Conservation (phyloP, 2,113 vertebrate species). For the Elaphurus davidianus region DNA sequence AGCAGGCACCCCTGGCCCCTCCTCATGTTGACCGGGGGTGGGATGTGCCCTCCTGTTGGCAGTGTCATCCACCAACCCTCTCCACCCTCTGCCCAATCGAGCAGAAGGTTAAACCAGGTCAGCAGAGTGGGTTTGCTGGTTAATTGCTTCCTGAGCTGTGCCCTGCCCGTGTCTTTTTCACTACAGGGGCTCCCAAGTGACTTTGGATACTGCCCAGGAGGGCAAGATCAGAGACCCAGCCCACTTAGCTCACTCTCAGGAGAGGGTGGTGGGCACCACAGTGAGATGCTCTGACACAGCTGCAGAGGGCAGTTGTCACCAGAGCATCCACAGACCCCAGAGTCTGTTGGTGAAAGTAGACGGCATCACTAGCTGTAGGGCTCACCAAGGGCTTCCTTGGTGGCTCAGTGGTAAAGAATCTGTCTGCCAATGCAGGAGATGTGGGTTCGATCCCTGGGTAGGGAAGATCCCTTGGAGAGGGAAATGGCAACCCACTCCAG, state of each 20-base stretch:
- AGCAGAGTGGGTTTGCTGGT: neutral
- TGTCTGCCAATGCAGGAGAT: neutral
- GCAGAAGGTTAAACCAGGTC: rapidly evolving
- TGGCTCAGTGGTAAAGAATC: neutral
- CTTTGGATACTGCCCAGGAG: neutral
- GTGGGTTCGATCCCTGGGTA: neutral
- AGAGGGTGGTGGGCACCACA: rapidly evolving
- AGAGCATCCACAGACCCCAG: neutral
- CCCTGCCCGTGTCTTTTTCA: neutral
- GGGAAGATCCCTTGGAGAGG: neutral
- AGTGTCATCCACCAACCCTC: neutral
- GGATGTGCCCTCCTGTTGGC: neutral
- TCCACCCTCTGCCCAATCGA: rapidly evolving
- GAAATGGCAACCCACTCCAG: neutral
- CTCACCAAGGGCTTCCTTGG: neutral
- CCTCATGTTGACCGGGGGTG: rapidly evolving
- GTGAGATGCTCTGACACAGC: rapidly evolving
- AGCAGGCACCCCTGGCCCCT: rapidly evolving
- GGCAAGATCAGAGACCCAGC: neutral
- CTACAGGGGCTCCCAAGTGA: neutral
- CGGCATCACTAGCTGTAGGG: rapidly evolving
- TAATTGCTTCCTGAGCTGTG: rapidly evolving
- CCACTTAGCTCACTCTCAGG: neutral
- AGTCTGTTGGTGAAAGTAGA: neutral
- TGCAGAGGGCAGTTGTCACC: rapidly evolving